phyloP scores from a whole-genome alignment of 2,888 invertebrate species.

The Lampropteryx suffumata region DNA sequence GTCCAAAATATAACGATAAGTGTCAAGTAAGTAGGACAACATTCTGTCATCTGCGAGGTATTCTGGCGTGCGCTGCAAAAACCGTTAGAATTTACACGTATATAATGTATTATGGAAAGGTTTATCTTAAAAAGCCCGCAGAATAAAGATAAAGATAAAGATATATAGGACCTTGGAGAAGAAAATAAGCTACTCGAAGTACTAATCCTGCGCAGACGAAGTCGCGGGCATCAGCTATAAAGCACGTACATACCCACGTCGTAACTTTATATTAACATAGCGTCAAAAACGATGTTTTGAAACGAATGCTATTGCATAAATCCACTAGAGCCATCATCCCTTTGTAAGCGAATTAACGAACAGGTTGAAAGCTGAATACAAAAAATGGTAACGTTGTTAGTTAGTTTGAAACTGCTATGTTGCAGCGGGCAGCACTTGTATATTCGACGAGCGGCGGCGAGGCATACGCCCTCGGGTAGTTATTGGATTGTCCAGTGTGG shows the following conservation, averaged over 20 bases:
- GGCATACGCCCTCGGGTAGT: neutral
- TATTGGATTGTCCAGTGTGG: conserved; percentile 5
- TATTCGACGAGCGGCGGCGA: neutral
- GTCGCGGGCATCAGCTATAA: neutral
- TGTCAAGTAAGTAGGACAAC: no score
- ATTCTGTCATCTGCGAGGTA: no score
- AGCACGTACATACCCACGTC: neutral
- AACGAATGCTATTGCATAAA: neutral
- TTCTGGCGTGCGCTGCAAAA: no score
- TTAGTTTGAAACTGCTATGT: neutral
- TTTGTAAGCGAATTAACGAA: neutral
- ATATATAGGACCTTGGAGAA: no score
- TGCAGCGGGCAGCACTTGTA: neutral
- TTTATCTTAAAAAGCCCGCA: no score
- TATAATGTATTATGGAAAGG: no score
- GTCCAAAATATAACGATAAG: no score
- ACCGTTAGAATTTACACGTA: no score
- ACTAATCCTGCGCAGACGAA: no score
- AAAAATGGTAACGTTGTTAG: neutral
- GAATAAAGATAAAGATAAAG: no score
- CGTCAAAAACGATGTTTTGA: neutral
- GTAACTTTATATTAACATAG: neutral
- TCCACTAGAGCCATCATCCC: neutral
- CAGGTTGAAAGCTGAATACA: neutral
- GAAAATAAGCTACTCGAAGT: no score